Conservation (phyloP, 1,140 invertebrate genomes). For the Diuraphis noxia region DNA sequence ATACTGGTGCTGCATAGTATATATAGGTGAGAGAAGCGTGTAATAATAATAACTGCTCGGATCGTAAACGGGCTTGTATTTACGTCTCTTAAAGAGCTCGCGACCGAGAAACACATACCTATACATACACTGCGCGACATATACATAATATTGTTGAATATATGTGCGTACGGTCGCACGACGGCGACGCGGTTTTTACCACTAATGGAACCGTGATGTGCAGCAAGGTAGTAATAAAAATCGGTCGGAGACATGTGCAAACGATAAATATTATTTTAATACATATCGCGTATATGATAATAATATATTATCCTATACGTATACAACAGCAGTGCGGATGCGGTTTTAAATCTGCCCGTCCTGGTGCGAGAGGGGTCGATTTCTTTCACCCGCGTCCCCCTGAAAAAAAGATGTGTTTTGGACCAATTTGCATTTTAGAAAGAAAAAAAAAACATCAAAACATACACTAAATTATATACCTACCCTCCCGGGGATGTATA, state of each 20-base stretch:
- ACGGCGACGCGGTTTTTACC: conserved; percentile 5
- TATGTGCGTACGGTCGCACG: neutral
- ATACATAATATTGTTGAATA: neutral
- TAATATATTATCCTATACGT: neutral
- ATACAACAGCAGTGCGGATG: neutral
- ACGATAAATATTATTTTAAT: conserved; percentile 41
- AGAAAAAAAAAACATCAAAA: neutral
- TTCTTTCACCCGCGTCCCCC: neutral
- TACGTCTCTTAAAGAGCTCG: neutral
- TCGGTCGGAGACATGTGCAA: conserved; percentile 46
- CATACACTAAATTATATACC: neutral
- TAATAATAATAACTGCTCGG: conserved; percentile 10
- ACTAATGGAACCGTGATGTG: conserved; percentile 47
- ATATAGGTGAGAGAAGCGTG: conserved; percentile 3
- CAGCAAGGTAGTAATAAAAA: conserved; percentile 52
- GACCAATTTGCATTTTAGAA: neutral
- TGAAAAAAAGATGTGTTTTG: neutral
- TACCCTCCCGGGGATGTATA: neutral
- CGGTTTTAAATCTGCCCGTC: conserved; percentile 16
- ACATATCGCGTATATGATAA: conserved; percentile 6
- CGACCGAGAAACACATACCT: neutral
- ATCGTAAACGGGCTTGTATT: conserved; percentile 33
- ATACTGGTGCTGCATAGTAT: neutral
- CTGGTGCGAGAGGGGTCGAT: neutral
- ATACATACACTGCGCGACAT: neutral